A percentile compares a stretch with the other conserved stretches of the same genome.
These are phyloP conservation scores for Thripadectes ignobilis DNA, from an alignment of 2,797 vertebrate genomes.

Conservation along the genomic window DNA sequence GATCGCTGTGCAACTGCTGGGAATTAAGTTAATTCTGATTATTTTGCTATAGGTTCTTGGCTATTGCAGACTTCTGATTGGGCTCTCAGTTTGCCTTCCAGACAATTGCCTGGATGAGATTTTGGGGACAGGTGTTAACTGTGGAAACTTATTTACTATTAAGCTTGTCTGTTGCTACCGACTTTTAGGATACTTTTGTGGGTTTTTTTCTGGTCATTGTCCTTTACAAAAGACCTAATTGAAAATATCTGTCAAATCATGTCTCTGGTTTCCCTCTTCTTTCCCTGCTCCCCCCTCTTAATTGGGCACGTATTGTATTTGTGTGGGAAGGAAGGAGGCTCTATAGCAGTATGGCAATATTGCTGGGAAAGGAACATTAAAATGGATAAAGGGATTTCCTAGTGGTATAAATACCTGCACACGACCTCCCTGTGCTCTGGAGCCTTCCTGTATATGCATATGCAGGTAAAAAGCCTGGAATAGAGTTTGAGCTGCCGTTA, in stretches of 20 bases:
- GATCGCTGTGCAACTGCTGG: background rate
- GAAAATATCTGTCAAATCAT: slow-evolving; percentile 56
- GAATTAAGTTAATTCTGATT: background rate
- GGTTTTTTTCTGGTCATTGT: slow-evolving; percentile 34
- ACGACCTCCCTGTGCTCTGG: slow-evolving; percentile 72
- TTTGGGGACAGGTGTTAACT: slow-evolving; percentile 66
- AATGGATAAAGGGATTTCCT: slow-evolving; percentile 85
- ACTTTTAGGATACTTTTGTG: background rate
- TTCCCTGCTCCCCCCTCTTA: background rate
- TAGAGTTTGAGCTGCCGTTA: slow-evolving; percentile 4
- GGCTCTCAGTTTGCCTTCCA: slow-evolving; percentile 1
- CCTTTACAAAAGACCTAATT: slow-evolving; percentile 66
- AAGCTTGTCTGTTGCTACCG: background rate
- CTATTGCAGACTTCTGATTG: background rate
- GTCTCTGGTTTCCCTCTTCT: slow-evolving; percentile 80
- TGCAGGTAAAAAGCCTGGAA: slow-evolving; percentile 70
- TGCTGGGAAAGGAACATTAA: slow-evolving; percentile 83
- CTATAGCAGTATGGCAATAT: slow-evolving; percentile 75
- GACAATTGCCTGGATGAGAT: slow-evolving; percentile 6
- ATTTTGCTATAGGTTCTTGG: background rate
- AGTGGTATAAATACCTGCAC: slow-evolving; percentile 93
- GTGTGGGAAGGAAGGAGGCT: slow-evolving; percentile 77
- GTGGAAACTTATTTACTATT: slow-evolving; percentile 3
- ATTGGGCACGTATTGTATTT: slow-evolving; percentile 70
- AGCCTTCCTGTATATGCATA: slow-evolving; percentile 75